Evolutionary conservation across 1,140 invertebrate genomes (phyloP), one percentile per base, ranked within the genome.

Genomic region (Pectinophora gossypiella): DNA sequence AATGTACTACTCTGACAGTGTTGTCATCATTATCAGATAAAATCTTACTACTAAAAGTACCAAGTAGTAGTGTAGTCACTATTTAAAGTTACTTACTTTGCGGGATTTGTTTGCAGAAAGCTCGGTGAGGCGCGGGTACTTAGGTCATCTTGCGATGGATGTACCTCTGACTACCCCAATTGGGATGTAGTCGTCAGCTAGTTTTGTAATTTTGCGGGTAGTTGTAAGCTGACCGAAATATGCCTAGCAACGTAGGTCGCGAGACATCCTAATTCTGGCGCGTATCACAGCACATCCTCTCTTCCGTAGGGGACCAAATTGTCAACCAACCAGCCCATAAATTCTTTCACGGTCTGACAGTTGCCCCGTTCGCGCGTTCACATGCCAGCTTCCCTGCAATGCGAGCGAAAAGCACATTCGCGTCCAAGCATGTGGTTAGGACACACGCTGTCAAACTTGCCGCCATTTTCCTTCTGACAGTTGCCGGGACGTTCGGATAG

Each of bases 341-440:
- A 72, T 72, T 72, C 68, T 72, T 65, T 72, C 62, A 46, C 59
- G 51, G 40, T 4, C 61, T 68, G 68, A 72, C 68, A 72, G 68
- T 61, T 65, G 56, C n/a, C 21, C 40, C 23, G 56, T 49, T 68
- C 50, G 59, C 77, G 76, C 77, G 70, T 76, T 69, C 64, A 53
- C 62, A 55, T 68, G 68, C 57, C 60, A 67, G 53, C 73, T 66
- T 51, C 56, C 44, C 57, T 66, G 64, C 59, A 42, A 73, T 76
- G 71, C 43, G 50, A 23, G 43, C 38, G 48, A 40, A 19, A 36
- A 60, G 47, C 62, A 65, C 72, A 80, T 73, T 80, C 75, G 64
- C 22, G 59, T 45, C 38, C 59, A 74, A 76, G 79, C 77, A 83
- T 83, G 77, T 61, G 79, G 71, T 58, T 49, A 58, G 64, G 54